Base-by-base conservation (phyloP, 2,888 invertebrate species). In the Falcaria lacertinaria region DNA sequence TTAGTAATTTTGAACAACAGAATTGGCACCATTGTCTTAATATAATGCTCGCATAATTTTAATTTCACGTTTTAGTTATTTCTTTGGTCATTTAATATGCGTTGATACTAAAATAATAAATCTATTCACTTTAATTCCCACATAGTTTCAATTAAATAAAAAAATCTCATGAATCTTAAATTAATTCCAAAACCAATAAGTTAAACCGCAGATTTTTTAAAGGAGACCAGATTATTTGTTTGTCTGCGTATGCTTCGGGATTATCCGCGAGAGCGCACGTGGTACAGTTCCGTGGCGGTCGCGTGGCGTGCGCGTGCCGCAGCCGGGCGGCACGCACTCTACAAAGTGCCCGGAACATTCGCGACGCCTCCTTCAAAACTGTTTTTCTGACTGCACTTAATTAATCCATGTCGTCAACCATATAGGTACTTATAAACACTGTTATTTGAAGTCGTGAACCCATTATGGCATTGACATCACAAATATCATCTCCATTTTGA, bases 301-400 rank as follows among this genome's bases (percentile, higher is more conserved):
- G 70, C 69, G 69, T 61, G 69, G 55, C 52, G 46, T 42, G 44
- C 36, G 44, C 41, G 44, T 16, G 33, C 45, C 50, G 11, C 72
- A 62, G 73, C 61, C 60, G 70, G 1, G 53, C 43, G 61, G 4
- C 83, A 68, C 75, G 69, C 64, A 78, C 44, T 47, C 6, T 48
- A 46, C 75, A 75, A 83, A 86, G 84, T 85, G 79, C 74, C 74
- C 70, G 68, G 74, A 75, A 80, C 76, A 71, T 71, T 71, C 71
- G 66, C 53, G 72, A 77, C 81, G 83, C 83, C 84, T 79, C 63
- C 63, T 55, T 63, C 60, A 74, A 70, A 76, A 71, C 74, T 66
- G 76, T 80, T 81, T 80, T 78, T 71, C 68, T 77, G 78, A 75
- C 76, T 75, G 75, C 74, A 86, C 80, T 85, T 81, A 85, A 87